A percentile compares a stretch with the other conserved stretches of the same genome.
Evolutionary conservation across 2,888 invertebrate species (phyloP).

Genomic region (Chalcosyrphus nemorum): DNA sequence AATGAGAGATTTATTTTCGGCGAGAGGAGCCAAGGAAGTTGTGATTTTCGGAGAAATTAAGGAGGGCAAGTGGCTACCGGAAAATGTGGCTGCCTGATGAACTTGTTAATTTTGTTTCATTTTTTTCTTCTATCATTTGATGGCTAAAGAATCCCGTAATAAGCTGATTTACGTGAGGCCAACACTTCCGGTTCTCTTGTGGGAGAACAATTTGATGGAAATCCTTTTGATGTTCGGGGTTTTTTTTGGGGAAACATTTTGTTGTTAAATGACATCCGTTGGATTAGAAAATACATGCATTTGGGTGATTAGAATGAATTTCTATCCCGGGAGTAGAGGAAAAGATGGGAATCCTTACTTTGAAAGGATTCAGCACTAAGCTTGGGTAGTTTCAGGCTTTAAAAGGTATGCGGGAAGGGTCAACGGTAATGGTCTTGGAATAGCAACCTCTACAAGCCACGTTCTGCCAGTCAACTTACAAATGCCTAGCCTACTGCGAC

Average conservation of each 20-base stretch:
- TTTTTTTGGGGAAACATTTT: not conserved
- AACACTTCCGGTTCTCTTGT: conserved; percentile 30
- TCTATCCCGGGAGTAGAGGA: too few species aligned
- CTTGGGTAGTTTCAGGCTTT: too few species aligned
- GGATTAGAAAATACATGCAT: not conserved
- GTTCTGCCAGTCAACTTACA: too few species aligned
- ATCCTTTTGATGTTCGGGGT: conserved; percentile 13
- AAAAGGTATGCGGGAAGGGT: too few species aligned
- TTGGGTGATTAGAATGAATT: too few species aligned
- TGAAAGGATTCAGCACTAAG: too few species aligned
- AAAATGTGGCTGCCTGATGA: conserved; percentile 38
- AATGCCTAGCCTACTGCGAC: too few species aligned
- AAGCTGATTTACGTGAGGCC: conserved; percentile 44
- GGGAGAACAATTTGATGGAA: not conserved
- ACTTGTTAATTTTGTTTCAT: conserved; percentile 57
- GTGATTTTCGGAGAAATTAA: conserved; percentile 52
- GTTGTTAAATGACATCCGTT: not conserved
- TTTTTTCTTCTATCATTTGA: too few species aligned
- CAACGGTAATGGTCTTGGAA: too few species aligned
- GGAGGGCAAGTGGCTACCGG: conserved; percentile 44
- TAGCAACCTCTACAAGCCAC: too few species aligned
- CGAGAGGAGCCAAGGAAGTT: conserved; percentile 30
- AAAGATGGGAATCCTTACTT: too few species aligned
- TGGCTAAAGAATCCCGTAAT: conserved; percentile 33
- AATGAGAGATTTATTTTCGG: conserved; percentile 69